Percentiles rank a stretch among this genome's conserved stretches.
phyloP scores from a whole-genome alignment of 2,888 invertebrate genomes.

The Baccha elongata region DNA sequence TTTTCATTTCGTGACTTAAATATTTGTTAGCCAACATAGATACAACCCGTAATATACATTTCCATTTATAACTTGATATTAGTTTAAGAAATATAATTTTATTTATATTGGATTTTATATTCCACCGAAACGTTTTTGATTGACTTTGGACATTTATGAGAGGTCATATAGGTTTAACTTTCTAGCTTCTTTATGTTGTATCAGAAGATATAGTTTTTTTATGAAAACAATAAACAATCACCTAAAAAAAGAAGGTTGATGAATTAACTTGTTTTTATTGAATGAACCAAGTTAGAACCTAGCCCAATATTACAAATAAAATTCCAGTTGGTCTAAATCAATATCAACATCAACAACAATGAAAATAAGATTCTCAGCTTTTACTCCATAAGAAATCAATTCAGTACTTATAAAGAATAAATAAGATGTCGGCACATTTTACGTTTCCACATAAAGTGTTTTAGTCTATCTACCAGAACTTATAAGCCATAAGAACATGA shows the following conservation, averaged over 20 bases:
- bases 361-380: conserved; percentile 21
- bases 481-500: conserved; percentile 33
- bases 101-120: conserved; percentile 16
- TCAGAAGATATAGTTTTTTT: background rate
- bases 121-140: conserved; percentile 30
- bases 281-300: conserved; percentile 28
- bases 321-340: conserved; percentile 45
- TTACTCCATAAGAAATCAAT: conserved; percentile 41
- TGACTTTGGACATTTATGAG: conserved; percentile 43
- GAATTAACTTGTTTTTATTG: conserved; percentile 49
- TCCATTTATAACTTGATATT: conserved; percentile 55
- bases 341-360: conserved; percentile 14
- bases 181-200: conserved; percentile 15
- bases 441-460: conserved; percentile 35
- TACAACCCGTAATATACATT: background rate
- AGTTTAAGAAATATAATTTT: conserved; percentile 44
- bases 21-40: conserved; percentile 58
- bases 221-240: background rate
- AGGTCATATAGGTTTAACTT: conserved; percentile 52
- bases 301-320: conserved; percentile 45
- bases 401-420: conserved; percentile 42
- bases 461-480: conserved; percentile 23
- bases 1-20: conserved; percentile 70
- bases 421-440: conserved; percentile 67
- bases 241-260: conserved; percentile 1